Percentiles rank a stretch among this genome's conserved stretches.
Evolutionary conservation across 2,888 invertebrate genomes (phyloP).

Genomic region (Dinocampus coccinellae): DNA sequence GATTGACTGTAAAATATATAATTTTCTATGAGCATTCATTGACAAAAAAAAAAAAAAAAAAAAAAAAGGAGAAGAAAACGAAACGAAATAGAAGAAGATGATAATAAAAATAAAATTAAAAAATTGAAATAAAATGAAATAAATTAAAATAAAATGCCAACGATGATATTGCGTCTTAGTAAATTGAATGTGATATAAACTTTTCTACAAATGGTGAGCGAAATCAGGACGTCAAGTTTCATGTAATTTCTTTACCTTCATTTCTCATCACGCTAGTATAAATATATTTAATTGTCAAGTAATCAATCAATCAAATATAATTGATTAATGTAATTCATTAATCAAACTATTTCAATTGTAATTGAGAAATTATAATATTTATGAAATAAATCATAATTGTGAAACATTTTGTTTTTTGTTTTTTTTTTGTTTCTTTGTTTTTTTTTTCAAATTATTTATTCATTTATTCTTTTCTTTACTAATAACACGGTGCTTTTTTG

Average conservation of each 20-base stretch:
- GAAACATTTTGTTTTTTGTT: background rate
- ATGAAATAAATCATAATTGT: background rate
- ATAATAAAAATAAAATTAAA: no score
- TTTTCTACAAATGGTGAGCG: background rate
- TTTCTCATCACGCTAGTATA: constrained; percentile 1
- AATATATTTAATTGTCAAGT: constrained; percentile 1
- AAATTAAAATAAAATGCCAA: constrained; percentile 1
- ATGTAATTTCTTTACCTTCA: background rate
- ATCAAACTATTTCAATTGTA: background rate
- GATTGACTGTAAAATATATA: constrained; percentile 15
- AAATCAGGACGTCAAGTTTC: constrained; percentile 24
- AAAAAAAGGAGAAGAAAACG: no score
- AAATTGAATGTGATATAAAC: constrained; percentile 4
- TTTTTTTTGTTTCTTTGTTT: background rate
- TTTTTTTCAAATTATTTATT: no score
- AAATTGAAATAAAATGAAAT: background rate
- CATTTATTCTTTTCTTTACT: no score
- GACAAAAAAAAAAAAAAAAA: background rate
- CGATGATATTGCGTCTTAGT: constrained; percentile 8
- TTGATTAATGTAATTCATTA: constrained; percentile 13
- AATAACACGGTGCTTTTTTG: no score
- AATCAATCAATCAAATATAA: background rate
- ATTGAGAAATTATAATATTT: background rate
- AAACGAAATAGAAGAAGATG: no score
- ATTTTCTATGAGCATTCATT: constrained; percentile 11